phyloP scores from a whole-genome alignment of 2,888 invertebrate genomes.

The Helicoverpa assulta region DNA sequence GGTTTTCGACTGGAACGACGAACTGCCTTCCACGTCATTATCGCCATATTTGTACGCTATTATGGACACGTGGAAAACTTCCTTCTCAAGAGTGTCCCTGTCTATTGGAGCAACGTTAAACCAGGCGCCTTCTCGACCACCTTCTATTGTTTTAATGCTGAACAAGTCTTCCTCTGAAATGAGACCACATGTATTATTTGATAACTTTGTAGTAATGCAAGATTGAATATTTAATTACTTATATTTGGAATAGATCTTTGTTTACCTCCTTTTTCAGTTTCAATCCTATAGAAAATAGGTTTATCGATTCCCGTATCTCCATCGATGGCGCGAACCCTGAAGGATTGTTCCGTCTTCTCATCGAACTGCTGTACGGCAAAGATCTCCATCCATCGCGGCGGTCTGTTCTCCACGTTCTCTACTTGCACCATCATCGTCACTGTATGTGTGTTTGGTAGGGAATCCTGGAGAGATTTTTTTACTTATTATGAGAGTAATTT shows the following conservation, averaged over 20 bases:
- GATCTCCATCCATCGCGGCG: constrained; percentile 90
- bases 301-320: constrained; percentile 91
- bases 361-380: constrained; percentile 89
- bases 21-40: constrained; percentile 46
- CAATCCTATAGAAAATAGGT: constrained; percentile 87
- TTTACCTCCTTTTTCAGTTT: constrained; percentile 78
- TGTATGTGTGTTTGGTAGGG: constrained; percentile 79
- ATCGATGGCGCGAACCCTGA: constrained; percentile 89
- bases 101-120: constrained; percentile 83
- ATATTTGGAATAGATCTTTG: too few species aligned
- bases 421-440: constrained; percentile 89
- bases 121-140: constrained; percentile 75
- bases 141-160: constrained; percentile 75
- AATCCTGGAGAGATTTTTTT: constrained; percentile 75
- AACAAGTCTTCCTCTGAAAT: constrained; percentile 79
- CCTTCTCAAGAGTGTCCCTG: constrained; percentile 82
- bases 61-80: constrained; percentile 84
- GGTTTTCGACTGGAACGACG: constrained; percentile 72
- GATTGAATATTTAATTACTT: too few species aligned
- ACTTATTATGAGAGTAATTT: too few species aligned
- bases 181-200: constrained; percentile 5
- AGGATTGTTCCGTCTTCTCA: constrained; percentile 86
- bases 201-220: neutral
- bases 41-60: constrained; percentile 85
- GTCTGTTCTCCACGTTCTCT: constrained; percentile 89